Base-by-base conservation (phyloP, 2,797 vertebrate genomes). In the Lepidocolaptes lacrymiger region DNA sequence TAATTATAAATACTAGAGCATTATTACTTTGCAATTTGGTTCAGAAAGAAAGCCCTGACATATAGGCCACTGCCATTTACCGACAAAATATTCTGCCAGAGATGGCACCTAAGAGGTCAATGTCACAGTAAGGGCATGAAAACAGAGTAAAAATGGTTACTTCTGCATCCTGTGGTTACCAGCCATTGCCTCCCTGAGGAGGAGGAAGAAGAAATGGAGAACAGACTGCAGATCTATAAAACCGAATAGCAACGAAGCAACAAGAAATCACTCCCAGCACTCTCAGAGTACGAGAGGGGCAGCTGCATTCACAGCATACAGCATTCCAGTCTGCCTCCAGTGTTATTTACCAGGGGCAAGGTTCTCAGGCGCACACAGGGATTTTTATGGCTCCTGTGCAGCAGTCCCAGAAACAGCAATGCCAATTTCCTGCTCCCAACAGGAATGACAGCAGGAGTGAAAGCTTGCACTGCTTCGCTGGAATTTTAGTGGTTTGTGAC, bases 401-500 rank as follows among this genome's bases (percentile, higher is more conserved):
- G 4, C 58, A 46, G 11, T 18, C 28, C n/a, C 75, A 75, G 88
- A 69, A 82, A 36, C 32, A 69, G 75, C 20, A 64, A 56, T 20
- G 20, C 32, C 6, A 10, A 14, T 77, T 56, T 48, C 39, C 39
- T 1, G 0, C 30, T 91, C 49, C n/a, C 2, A 5, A 23, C 1
- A 1, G 68, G 52, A 88, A 84, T n/a, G 77, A 67, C 36, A 59
- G 44, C 28, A 37, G 54, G 46, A 91, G 39, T 15, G 49, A 94
- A 62, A 78, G 16, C 39, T 84, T 88, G 74, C 83, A 49, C 9
- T 28, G 4, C 51, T 58, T 71, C 79, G 43, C 56, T 87, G 63
- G 55, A 64, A 76, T 91, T 92, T 88, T 79, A 85, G 73, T n/a
- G 43, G n/a, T 88, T 85, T 91, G 49, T 61, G 77, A 89, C 52